Evolutionary conservation across 2,113 vertebrate species (phyloP), one percentile per base, ranked within the genome.

Genomic region (Tychaedon coryphoeus): DNA sequence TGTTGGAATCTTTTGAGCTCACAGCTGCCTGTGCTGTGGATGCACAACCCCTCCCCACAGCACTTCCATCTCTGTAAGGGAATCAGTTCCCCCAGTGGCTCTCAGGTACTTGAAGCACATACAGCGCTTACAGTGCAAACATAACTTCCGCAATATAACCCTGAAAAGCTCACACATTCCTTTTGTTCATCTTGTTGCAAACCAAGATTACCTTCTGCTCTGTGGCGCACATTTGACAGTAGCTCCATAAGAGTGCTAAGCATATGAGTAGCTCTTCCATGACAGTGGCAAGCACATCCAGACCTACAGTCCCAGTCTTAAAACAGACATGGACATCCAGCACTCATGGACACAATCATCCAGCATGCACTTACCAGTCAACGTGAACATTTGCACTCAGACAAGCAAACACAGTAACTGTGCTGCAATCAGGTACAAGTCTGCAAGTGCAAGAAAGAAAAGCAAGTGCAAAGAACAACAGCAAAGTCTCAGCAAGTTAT

Each of bases 341-440:
- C 54, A 36, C 14, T 9, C 29, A 8, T 0, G 12, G 34, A 36
- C 38, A 34, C 23, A 23, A 26, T 4, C 33, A 36, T 3, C 29
- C 84, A 78, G 45, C 19, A 20, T 0, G 19, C 20, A 5, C 86
- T 60, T 43, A 36, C 31, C 29, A 60, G 36, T 40, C 66, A 64
- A 23, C 42, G 8, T 0, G 4, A 72, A 20, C 31, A 10, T 26
- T 48, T 57, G 24, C 38, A 40, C 43, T 47, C 0, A 0, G 40
- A 70, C 28, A 62, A 70, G 31, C 56, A 80, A 71, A 58, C 0
- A 3, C 19, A 48, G 19, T 48, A n/a, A 53, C 69, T 19, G 60
- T 57, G 66, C 61, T 89, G 65, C 60, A 34, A 83, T 61, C 16
- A 58, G 61, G 43, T 47, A 88, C 53, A 54, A 14, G 47, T 54